phyloP scores from a whole-genome alignment of 2,113 vertebrate genomes.

The Leiothrix lutea region DNA sequence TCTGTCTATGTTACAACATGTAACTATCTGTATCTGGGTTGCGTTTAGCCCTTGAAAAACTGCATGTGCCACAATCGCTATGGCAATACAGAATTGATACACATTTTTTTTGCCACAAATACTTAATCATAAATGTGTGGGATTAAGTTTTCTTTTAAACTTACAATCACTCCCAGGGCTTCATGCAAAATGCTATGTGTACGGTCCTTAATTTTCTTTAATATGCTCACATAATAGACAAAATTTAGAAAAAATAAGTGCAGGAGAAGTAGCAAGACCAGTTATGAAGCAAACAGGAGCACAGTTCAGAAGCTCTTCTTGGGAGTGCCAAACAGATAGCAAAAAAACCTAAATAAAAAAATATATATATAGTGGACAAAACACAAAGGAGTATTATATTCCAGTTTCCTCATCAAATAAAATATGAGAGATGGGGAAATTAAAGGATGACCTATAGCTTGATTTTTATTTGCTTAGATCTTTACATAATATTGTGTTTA shows the following conservation, averaged over 20 bases:
- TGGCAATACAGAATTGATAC: not conserved
- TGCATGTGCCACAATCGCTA: rapidly evolving
- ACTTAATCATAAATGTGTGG: not conserved
- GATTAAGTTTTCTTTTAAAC: not conserved
- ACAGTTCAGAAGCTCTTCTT: not conserved
- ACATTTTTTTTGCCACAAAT: not conserved
- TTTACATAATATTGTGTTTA: not conserved
- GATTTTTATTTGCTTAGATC: not conserved
- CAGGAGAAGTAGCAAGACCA: not conserved
- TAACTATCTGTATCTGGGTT: not conserved
- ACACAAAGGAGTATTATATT: not conserved
- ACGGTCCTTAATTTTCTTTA: not conserved
- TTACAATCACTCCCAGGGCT: not conserved
- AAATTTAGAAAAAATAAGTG: not conserved
- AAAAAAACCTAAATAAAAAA: not conserved
- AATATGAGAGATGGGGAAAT: not conserved
- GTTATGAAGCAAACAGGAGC: not conserved
- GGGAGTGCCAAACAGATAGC: not conserved
- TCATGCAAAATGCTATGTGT: not conserved
- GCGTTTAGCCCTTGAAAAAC: not conserved
- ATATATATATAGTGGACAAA: not conserved
- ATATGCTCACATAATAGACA: not conserved
- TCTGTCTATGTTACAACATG: not conserved
- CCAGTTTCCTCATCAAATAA: not conserved
- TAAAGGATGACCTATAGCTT: not conserved